Evolutionary conservation across 2,888 invertebrate species (phyloP), one percentile per base, ranked within the genome.

Genomic region (Agonopterix heracliana): DNA sequence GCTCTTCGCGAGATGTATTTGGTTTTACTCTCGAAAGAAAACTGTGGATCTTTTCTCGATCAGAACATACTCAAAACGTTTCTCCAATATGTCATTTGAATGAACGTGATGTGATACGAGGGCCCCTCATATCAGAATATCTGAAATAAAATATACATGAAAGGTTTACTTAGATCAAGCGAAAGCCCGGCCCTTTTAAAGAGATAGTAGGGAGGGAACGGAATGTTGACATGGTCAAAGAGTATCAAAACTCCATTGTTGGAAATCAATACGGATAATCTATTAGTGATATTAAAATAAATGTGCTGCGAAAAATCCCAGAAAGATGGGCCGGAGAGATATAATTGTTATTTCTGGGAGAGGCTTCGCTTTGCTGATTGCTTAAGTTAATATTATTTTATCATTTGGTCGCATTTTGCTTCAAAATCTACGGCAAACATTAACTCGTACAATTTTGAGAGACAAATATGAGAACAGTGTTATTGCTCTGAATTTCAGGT

Each of bases 31-130:
- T 72, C 66, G 70, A 73, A 74, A 73, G 71, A 75, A 74, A 78
- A 73, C 70, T 74, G 72, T 68, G 63, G 62, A 74, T 75, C 68
- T 70, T 73, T 74, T 71, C 64, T 61, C 73, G 71, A 76, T 75
- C 71, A 72, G 66, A 73, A 73, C 69, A 73, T 72, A 73, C 74
- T 72, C 66, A 76, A 26, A 81, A 78, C 76, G 79, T 77, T 79
- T 71, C 72, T 75, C 73, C 79, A 79, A 86, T 85, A 83, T 83
- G 82, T 83, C 81, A 83, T 82, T 80, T 78, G 78, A 81, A 83
- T 81, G 80, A 78, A 74, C 74, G 74, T 71, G 71, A 79, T 74
- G 74, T 71, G 71, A 79, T 81, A 77, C 75, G 76, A 75, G 74
- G 70, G 68, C 65, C 72, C 71, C 72, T 71, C 72, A 74, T 77